Percentiles rank a stretch among this genome's conserved stretches.
Conservation (phyloP, 2,113 vertebrate genomes). For the Stercorarius parasiticus region DNA sequence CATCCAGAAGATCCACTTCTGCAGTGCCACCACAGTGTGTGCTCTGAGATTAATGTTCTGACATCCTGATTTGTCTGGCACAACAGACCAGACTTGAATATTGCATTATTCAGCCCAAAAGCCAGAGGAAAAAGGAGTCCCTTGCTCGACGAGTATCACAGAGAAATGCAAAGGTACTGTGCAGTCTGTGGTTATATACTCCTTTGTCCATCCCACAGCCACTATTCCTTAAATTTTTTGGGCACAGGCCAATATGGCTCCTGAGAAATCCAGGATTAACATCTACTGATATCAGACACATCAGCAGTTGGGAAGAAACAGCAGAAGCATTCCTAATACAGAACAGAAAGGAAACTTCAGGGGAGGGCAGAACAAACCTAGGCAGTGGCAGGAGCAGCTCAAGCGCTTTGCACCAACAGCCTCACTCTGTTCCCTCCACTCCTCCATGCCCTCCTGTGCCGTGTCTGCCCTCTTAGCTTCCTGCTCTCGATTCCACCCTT, state of each 20-base stretch:
- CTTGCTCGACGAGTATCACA: background rate
- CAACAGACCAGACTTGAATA: background rate
- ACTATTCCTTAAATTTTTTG: background rate
- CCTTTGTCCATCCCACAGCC: background rate
- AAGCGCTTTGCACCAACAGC: accelerated
- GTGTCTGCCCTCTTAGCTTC: background rate
- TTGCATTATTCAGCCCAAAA: background rate
- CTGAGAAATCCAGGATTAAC: background rate
- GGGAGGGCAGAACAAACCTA: background rate
- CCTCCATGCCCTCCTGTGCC: background rate
- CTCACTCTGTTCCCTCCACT: background rate
- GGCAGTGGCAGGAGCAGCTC: too few species aligned
- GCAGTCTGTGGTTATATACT: background rate
- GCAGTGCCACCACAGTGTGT: background rate
- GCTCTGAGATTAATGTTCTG: background rate
- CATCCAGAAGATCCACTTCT: background rate
- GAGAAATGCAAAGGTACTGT: background rate
- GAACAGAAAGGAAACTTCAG: background rate
- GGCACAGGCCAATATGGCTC: background rate
- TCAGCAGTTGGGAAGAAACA: background rate
- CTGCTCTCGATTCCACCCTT: background rate
- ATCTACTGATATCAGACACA: background rate
- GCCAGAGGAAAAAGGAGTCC: background rate
- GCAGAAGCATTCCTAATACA: background rate
- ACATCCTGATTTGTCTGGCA: background rate